Conservation (phyloP, 2,888 invertebrate species). For the Helleia helle region DNA sequence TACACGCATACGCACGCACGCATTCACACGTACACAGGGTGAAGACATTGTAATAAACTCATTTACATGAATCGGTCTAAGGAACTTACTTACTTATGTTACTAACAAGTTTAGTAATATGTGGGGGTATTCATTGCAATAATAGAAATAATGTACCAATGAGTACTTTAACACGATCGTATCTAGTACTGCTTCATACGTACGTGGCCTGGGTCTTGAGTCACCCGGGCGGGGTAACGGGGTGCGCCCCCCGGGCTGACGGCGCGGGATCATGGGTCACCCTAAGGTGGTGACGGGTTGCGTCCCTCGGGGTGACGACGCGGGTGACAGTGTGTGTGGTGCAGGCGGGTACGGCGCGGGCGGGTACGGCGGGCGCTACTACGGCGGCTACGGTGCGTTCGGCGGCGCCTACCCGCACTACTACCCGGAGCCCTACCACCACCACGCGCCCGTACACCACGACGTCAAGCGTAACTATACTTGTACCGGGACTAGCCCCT, state of each 20-base stretch:
- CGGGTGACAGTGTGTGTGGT: not conserved
- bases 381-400: constrained; percentile 42
- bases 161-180: no score
- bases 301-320: no score
- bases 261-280: not conserved
- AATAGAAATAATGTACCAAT: no score
- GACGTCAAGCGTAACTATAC: constrained; percentile 46
- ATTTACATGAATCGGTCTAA: no score
- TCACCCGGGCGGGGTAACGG: not conserved
- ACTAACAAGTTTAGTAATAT: no score
- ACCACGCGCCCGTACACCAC: constrained; percentile 29
- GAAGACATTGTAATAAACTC: no score
- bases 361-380: constrained; percentile 52
- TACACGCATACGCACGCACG: not conserved
- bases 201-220: not conserved
- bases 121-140: no score
- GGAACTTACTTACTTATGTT: no score
- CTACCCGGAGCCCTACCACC: constrained; percentile 30
- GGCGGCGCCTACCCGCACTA: constrained; percentile 34
- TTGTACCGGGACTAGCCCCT: not conserved
- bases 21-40: not conserved
- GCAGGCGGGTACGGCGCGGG: constrained; percentile 43
- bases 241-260: no score
- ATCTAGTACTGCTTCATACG: no score
- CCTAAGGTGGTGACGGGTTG: not conserved